These are phyloP conservation scores for Chanos chanos DNA, from an alignment of 2,797 vertebrate genomes.

Conservation along the genomic window DNA sequence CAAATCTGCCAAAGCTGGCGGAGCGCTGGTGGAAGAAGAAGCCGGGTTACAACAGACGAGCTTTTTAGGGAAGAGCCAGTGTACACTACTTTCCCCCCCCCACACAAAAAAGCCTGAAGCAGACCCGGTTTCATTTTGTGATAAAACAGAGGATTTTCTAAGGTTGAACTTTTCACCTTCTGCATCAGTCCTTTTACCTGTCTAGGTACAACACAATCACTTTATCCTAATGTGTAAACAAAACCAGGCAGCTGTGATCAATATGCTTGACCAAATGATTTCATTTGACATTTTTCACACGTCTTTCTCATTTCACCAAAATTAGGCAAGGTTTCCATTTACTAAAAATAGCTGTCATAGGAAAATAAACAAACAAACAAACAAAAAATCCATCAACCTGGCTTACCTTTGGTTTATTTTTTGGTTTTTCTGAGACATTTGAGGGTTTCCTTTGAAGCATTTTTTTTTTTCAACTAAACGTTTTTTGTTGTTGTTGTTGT, in stretches of 20 bases:
- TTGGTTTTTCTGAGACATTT: slow-evolving; percentile 78
- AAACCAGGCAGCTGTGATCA: too few relatives aligned
- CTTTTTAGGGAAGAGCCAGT: slow-evolving; percentile 32
- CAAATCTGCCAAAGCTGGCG: slow-evolving; percentile 82
- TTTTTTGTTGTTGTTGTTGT: background rate
- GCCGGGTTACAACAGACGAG: slow-evolving; percentile 51
- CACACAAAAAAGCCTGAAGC: too few relatives aligned
- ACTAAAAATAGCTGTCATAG: background rate
- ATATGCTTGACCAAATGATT: too few relatives aligned
- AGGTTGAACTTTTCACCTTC: too few relatives aligned
- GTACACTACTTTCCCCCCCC: too few relatives aligned
- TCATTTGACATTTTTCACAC: too few relatives aligned
- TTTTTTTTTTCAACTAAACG: slow-evolving; percentile 31
- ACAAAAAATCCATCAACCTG: background rate
- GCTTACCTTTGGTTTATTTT: slow-evolving; percentile 78
- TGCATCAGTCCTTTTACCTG: too few relatives aligned
- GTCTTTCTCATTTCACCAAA: background rate
- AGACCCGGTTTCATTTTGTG: too few relatives aligned
- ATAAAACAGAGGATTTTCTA: too few relatives aligned
- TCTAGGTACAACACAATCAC: too few relatives aligned
- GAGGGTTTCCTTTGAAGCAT: slow-evolving; percentile 83
- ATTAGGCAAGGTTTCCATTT: background rate
- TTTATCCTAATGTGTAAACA: too few relatives aligned
- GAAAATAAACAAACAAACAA: background rate
- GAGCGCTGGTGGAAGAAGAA: slow-evolving; percentile 68